These are phyloP conservation scores for Acleris cristana DNA, from an alignment of 2,888 invertebrate genomes.

Conservation along the genomic window DNA sequence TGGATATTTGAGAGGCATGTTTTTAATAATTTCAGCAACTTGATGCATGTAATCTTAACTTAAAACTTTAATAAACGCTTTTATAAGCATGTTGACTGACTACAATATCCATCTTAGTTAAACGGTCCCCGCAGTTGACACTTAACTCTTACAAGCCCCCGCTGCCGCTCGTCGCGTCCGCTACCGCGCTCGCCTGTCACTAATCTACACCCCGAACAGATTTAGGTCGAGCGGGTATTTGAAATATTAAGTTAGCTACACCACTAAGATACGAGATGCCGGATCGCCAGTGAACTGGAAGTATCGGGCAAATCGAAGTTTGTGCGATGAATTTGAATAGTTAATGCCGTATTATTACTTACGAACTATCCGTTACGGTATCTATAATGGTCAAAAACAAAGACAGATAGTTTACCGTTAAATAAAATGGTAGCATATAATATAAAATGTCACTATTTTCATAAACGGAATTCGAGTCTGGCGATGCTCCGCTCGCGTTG, in stretches of 20 bases:
- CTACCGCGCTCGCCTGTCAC: background rate
- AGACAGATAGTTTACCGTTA: no score
- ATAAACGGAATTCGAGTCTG: no score
- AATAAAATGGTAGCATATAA: no score
- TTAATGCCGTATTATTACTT: background rate
- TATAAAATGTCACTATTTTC: no score
- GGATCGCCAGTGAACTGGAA: slow-evolving; percentile 44
- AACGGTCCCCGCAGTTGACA: background rate
- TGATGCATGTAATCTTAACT: no score
- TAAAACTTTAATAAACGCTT: no score
- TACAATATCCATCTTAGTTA: no score
- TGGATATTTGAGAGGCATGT: no score
- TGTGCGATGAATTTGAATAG: background rate
- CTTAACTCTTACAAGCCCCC: background rate
- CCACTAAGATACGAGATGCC: slow-evolving; percentile 31
- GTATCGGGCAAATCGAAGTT: slow-evolving; percentile 41
- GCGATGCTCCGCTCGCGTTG: no score
- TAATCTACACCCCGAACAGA: slow-evolving; percentile 4
- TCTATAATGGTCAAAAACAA: no score
- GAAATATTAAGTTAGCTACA: slow-evolving; percentile 37
- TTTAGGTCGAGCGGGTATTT: slow-evolving; percentile 32
- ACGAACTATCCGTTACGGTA: background rate
- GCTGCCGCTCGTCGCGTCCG: slow-evolving; percentile 1
- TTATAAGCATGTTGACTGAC: no score
- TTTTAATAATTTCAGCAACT: no score